Evolutionary conservation across 1,140 invertebrate genomes (phyloP).

Genomic region (Melitaea cinxia): DNA sequence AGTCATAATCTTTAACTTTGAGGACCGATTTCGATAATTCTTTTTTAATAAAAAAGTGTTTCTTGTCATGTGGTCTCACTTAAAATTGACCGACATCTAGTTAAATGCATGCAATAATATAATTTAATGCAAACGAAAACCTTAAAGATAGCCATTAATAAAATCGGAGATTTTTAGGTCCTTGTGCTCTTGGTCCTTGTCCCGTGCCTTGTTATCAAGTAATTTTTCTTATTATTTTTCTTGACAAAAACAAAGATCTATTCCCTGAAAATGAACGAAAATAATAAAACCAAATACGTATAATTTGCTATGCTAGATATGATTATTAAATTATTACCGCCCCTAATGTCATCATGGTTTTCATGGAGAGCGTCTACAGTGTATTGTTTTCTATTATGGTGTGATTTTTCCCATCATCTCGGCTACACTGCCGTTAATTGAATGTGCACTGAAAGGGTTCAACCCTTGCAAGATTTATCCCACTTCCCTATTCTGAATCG

Average conservation of each 20-base stretch:
- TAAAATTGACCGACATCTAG: no score
- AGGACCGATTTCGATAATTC: no score
- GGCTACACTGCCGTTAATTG: slow-evolving; percentile 48
- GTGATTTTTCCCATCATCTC: slow-evolving; percentile 50
- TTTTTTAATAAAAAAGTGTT: no score
- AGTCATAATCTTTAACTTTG: no score
- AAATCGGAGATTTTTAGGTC: no score
- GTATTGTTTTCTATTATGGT: slow-evolving; percentile 37
- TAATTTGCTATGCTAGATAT: neutral
- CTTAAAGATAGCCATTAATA: no score
- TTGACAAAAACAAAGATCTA: neutral
- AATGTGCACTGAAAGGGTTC: slow-evolving; percentile 51
- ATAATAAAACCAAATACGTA: neutral
- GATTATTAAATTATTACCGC: neutral
- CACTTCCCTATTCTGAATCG: slow-evolving; percentile 30
- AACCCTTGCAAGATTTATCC: slow-evolving; percentile 43
- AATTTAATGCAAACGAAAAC: no score
- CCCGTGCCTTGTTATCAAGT: no score
- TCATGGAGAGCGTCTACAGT: neutral
- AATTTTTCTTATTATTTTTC: no score
- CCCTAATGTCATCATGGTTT: slow-evolving; percentile 4
- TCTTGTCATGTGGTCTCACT: no score
- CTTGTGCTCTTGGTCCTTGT: no score
- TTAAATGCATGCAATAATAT: no score
- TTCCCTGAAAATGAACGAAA: neutral